A percentile compares a stretch with the other conserved stretches of the same genome.
Conservation (phyloP, 2,888 invertebrate species). For the Eugnorisma glareosa region DNA sequence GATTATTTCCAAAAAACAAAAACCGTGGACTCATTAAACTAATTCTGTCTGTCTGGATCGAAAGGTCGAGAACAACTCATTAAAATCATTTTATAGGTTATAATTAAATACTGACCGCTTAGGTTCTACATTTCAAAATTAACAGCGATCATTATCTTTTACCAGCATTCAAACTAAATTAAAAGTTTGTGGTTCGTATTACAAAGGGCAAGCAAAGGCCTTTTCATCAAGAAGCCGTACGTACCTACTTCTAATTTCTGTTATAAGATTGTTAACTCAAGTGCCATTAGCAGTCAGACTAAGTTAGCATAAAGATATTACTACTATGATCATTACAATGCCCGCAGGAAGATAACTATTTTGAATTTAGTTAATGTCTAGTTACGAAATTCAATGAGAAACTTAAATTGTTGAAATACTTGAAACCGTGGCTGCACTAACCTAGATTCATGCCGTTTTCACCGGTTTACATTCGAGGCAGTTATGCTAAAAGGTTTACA, state of each 20-base stretch:
- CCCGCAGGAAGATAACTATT: slow-evolving; percentile 38
- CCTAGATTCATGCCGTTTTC: slow-evolving; percentile 14
- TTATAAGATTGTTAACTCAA: slow-evolving; percentile 37
- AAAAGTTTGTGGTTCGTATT: slow-evolving; percentile 43
- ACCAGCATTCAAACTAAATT: slow-evolving; percentile 51
- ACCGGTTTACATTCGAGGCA: not conserved
- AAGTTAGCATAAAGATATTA: slow-evolving; percentile 41
- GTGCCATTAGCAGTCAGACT: slow-evolving; percentile 21
- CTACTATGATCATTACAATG: slow-evolving; percentile 28
- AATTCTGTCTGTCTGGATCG: slow-evolving; percentile 11
- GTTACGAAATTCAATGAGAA: slow-evolving; percentile 39
- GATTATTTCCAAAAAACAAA: slow-evolving; percentile 17
- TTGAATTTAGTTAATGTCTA: slow-evolving; percentile 41
- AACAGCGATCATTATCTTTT: slow-evolving; percentile 46
- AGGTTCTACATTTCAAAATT: slow-evolving; percentile 39
- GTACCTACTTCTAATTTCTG: slow-evolving; percentile 11
- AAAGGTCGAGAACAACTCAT: slow-evolving; percentile 46
- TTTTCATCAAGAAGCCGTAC: slow-evolving; percentile 49
- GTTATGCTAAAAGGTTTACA: slow-evolving; percentile 8
- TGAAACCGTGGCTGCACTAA: slow-evolving; percentile 21
- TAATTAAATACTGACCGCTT: slow-evolving; percentile 34
- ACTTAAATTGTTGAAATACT: slow-evolving; percentile 38
- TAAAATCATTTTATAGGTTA: slow-evolving; percentile 45
- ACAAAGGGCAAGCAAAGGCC: slow-evolving; percentile 44
- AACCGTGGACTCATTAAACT: slow-evolving; percentile 20